These are phyloP conservation scores for Isotomurus palustris DNA, from an alignment of 2,888 invertebrate species.

Conservation along the genomic window DNA sequence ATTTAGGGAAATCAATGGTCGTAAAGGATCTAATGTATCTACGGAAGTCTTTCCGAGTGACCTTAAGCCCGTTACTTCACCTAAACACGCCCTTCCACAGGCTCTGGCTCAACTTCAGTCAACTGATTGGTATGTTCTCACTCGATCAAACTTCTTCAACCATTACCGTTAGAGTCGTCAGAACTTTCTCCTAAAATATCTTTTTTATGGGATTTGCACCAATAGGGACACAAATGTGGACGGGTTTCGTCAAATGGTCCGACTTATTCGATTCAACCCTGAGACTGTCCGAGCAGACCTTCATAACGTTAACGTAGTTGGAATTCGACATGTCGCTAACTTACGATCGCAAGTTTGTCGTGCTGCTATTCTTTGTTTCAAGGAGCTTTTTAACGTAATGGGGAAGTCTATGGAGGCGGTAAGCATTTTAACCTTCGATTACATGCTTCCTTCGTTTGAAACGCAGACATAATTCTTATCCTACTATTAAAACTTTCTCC, in stretches of 20 bases:
- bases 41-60: slow-evolving; percentile 47
- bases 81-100: slow-evolving; percentile 61
- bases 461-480: not conserved
- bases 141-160: not conserved
- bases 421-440: slow-evolving; percentile 39
- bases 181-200: not conserved
- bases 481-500: too few relatives aligned
- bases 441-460: not conserved
- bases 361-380: slow-evolving; percentile 75
- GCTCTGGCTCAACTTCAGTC: slow-evolving; percentile 64
- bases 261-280: slow-evolving; percentile 63
- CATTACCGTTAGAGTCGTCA: too few relatives aligned
- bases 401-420: slow-evolving; percentile 59
- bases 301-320: slow-evolving; percentile 61
- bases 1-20: slow-evolving; percentile 37
- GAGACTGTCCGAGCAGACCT: slow-evolving; percentile 62
- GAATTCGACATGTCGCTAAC: slow-evolving; percentile 77
- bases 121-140: slow-evolving; percentile 60
- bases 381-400: slow-evolving; percentile 65
- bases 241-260: slow-evolving; percentile 64
- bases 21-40: slow-evolving; percentile 18
- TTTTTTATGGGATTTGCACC: not conserved
- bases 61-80: slow-evolving; percentile 58
- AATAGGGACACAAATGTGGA: slow-evolving; percentile 67
- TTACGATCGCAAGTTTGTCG: slow-evolving; percentile 88